Percentiles rank a stretch among this genome's conserved stretches.
Conservation (phyloP, 2,797 vertebrate species). For the Gymnoscopelus braueri region DNA sequence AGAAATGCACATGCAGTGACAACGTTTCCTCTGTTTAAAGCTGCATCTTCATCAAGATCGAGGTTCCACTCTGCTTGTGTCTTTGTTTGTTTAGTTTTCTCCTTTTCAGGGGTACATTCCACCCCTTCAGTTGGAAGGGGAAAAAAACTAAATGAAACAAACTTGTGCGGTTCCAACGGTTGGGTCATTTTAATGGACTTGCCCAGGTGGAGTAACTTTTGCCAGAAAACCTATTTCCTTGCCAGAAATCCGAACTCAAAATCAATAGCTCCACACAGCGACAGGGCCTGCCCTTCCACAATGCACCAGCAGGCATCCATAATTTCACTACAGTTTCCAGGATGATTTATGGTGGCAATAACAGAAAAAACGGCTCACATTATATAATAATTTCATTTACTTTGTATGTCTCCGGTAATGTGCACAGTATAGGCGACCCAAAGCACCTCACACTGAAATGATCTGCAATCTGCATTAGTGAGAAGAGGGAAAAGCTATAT, state of each 20-base stretch:
- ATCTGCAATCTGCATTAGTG: conserved; percentile 33
- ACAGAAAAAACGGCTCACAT: conserved; percentile 29
- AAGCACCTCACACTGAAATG: conserved; percentile 42
- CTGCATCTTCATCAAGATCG: neutral
- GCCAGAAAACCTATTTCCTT: conserved; percentile 43
- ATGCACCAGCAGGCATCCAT: conserved; percentile 37
- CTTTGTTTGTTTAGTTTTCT: no score
- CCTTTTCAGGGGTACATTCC: no score
- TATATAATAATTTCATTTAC: conserved; percentile 41
- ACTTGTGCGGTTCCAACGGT: conserved; percentile 19
- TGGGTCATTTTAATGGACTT: conserved; percentile 51
- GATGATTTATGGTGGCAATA: conserved; percentile 43
- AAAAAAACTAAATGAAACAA: no score
- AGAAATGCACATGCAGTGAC: conserved; percentile 2
- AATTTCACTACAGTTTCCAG: conserved; percentile 50
- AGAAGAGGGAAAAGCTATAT: neutral
- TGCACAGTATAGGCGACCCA: conserved; percentile 34
- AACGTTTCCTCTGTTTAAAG: neutral
- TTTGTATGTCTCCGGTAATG: conserved; percentile 39
- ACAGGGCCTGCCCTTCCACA: conserved; percentile 16
- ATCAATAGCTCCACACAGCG: conserved; percentile 54
- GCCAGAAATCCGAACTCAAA: conserved; percentile 57
- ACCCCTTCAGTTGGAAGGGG: no score
- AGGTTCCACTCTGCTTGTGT: neutral
- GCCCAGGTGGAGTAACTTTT: conserved; percentile 43